phyloP scores from a whole-genome alignment of 2,113 vertebrate species.

The Microcebus tavaratra region DNA sequence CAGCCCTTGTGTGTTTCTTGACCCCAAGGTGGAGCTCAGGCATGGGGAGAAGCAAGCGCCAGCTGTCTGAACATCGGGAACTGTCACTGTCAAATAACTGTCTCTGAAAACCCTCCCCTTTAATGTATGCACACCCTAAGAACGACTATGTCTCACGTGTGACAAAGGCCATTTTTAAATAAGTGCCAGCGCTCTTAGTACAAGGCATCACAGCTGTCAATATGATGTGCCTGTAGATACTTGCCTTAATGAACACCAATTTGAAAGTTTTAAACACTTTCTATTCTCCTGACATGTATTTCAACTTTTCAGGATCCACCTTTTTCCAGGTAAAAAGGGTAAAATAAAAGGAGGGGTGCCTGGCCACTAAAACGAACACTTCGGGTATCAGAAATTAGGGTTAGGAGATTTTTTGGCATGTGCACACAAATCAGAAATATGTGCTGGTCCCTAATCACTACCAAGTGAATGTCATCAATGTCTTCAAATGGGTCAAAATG shows the following conservation, averaged over 20 bases:
- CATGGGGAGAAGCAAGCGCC: constrained; percentile 1
- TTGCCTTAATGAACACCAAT: neutral
- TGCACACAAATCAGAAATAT: neutral
- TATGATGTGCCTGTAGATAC: neutral
- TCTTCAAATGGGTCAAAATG: constrained; percentile 8
- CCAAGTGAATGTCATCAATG: neutral
- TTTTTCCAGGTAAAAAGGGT: constrained; percentile 28
- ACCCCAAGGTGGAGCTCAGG: neutral
- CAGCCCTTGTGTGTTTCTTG: constrained; percentile 4
- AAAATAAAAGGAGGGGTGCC: constrained; percentile 10
- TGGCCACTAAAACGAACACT: neutral
- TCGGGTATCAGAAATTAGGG: constrained; percentile 8
- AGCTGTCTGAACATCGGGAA: constrained; percentile 14
- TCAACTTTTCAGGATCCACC: constrained; percentile 22
- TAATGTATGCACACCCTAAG: neutral
- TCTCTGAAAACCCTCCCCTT: neutral
- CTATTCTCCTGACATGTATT: constrained; percentile 21
- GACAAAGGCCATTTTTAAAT: neutral
- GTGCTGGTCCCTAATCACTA: neutral
- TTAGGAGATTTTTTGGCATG: neutral
- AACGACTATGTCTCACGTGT: neutral
- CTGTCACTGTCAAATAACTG: neutral
- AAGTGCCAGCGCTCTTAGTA: neutral
- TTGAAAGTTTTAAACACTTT: constrained; percentile 29
- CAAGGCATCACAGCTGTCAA: neutral